A percentile compares a stretch with the other conserved stretches of the same genome.
Conservation (phyloP, 2,797 vertebrate genomes). For the Siniperca obscura region DNA sequence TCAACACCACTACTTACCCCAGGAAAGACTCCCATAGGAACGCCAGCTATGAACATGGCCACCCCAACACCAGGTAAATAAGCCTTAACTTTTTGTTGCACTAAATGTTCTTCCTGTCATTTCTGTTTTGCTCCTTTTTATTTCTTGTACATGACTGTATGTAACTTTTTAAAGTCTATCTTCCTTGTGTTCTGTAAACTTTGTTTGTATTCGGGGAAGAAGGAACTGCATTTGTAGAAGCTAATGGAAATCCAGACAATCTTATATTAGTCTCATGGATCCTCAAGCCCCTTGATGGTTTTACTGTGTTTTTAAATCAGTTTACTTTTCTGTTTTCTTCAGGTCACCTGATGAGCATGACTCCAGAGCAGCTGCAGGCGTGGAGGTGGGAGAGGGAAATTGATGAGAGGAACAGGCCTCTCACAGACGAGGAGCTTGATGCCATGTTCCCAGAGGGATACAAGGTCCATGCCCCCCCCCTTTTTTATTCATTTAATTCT, state of each 20-base stretch:
- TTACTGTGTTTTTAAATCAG: not conserved
- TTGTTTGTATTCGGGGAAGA: not conserved
- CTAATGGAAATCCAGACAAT: no score
- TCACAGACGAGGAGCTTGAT: constrained; percentile 97
- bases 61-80: constrained; percentile 95
- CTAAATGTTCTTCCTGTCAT: not conserved
- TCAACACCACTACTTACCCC: constrained; percentile 97
- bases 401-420: constrained; percentile 96
- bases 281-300: not conserved
- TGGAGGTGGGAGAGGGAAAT: constrained; percentile 99
- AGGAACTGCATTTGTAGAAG: no score
- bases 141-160: not conserved
- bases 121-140: not conserved
- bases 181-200: not conserved
- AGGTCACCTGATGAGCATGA: constrained; percentile 99
- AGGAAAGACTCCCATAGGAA: constrained; percentile 97
- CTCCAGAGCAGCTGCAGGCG: constrained; percentile 98
- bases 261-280: not conserved
- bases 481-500: constrained; percentile 11
- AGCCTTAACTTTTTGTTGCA: not conserved
- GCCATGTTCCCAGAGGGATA: constrained; percentile 99
- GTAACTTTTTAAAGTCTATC: not conserved
- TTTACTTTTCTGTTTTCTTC: constrained; percentile 7
- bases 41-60: constrained; percentile 99
- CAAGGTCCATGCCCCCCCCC: constrained; percentile 84